Evolutionary conservation across 2,888 invertebrate genomes (phyloP).

Genomic region (Merodon equestris): DNA sequence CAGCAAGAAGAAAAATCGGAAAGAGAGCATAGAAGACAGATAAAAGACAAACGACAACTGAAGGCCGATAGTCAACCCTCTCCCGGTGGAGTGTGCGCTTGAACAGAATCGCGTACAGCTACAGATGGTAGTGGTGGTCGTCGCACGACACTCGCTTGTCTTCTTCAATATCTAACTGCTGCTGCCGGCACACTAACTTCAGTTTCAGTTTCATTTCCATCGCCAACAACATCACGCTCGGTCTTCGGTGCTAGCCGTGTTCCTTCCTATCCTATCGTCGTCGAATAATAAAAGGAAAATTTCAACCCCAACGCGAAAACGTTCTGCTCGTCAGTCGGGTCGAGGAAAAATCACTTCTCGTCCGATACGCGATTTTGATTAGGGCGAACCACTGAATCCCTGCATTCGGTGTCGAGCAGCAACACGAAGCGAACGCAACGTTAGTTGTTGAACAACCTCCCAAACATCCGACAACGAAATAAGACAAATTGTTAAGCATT

Average conservation of each 20-base stretch:
- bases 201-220: conserved; percentile 55
- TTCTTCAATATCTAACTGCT: conserved; percentile 41
- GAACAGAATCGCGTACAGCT: conserved; percentile 17
- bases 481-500: conserved; percentile 68
- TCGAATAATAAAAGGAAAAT: conserved; percentile 11
- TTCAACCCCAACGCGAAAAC: conserved; percentile 53
- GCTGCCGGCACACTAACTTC: conserved; percentile 61
- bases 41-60: too few relatives aligned
- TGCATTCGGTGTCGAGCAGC: background rate
- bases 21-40: too few relatives aligned
- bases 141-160: conserved; percentile 17
- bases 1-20: too few relatives aligned
- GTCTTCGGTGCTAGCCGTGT: background rate
- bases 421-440: background rate
- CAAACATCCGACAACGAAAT: conserved; percentile 45
- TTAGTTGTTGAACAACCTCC: conserved; percentile 33
- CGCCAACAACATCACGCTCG: conserved; percentile 31
- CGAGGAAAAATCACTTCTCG: conserved; percentile 19
- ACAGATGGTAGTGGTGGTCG: conserved; percentile 16
- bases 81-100: conserved; percentile 62
- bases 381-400: conserved; percentile 24
- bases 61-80: conserved; percentile 55
- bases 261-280: background rate
- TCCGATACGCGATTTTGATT: conserved; percentile 61
- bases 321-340: conserved; percentile 14